phyloP scores from a whole-genome alignment of 2,113 vertebrate genomes.

The Salvelinus fontinalis region DNA sequence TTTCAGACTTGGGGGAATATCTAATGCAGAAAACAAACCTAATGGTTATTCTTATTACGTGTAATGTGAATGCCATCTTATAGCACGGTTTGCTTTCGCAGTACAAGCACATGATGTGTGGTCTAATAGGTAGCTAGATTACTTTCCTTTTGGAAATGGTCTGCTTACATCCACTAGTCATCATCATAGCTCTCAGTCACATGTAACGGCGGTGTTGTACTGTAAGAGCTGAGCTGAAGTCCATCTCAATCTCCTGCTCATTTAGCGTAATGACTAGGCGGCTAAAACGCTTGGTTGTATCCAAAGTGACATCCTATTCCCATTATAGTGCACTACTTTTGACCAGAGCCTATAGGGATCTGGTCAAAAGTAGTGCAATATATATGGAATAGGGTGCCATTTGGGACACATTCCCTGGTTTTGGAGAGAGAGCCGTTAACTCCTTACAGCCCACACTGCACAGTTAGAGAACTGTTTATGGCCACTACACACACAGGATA shows the following conservation, averaged over 20 bases:
- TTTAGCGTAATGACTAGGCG: slow-evolving; percentile 56
- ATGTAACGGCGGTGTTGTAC: slow-evolving; percentile 24
- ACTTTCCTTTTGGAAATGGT: neutral
- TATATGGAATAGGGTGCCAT: too few species aligned
- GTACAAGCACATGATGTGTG: neutral
- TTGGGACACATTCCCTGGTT: slow-evolving; percentile 15
- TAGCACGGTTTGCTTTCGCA: neutral
- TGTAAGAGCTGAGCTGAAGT: slow-evolving; percentile 31
- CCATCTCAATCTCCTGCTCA: slow-evolving; percentile 34
- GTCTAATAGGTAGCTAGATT: neutral
- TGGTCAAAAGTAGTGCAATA: too few species aligned
- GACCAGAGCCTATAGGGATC: too few species aligned
- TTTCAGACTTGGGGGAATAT: neutral
- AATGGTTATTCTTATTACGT: neutral
- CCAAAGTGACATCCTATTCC: too few species aligned
- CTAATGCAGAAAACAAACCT: neutral
- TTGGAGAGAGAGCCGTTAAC: slow-evolving; percentile 53
- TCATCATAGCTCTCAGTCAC: slow-evolving; percentile 21
- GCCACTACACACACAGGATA: slow-evolving; percentile 54
- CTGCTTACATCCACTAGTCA: neutral
- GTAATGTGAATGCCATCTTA: too few species aligned
- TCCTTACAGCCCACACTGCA: slow-evolving; percentile 54
- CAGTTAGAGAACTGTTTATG: slow-evolving; percentile 64
- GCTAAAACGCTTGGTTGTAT: slow-evolving; percentile 29
- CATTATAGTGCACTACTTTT: too few species aligned